phyloP scores from a whole-genome alignment of 2,113 vertebrate genomes.

The Caranx ignobilis region DNA sequence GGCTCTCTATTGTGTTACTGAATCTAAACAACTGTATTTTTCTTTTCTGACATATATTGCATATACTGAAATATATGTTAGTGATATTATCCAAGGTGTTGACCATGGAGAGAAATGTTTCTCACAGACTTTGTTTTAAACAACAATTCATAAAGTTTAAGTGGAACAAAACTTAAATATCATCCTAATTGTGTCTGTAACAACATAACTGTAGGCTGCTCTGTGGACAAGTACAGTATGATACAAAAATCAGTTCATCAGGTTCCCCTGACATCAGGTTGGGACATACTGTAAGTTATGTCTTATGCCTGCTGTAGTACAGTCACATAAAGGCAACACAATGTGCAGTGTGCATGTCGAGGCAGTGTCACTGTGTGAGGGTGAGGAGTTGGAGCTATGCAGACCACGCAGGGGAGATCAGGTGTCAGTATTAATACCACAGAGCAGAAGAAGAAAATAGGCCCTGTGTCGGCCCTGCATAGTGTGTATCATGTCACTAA shows the following conservation, averaged over 20 bases:
- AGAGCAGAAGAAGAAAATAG: constrained; percentile 64
- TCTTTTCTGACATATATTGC: no score
- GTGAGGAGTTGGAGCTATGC: constrained; percentile 68
- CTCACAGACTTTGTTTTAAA: no score
- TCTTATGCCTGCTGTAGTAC: background rate
- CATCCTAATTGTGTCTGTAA: background rate
- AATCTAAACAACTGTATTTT: no score
- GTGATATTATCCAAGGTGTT: no score
- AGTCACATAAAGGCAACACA: constrained; percentile 18
- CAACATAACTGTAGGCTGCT: background rate
- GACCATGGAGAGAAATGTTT: no score
- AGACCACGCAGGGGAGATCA: constrained; percentile 71
- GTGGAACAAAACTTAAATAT: no score
- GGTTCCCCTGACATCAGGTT: background rate
- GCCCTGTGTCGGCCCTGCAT: constrained; percentile 21
- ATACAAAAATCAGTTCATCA: background rate
- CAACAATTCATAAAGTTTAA: no score
- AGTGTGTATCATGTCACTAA: constrained; percentile 37
- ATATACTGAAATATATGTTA: no score
- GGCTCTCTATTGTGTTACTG: no score
- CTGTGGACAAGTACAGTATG: background rate
- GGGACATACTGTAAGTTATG: background rate
- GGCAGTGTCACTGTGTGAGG: constrained; percentile 32
- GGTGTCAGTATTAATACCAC: constrained; percentile 80
- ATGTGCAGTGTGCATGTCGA: constrained; percentile 16